phyloP scores from a whole-genome alignment of 2,797 vertebrate genomes.

The Loris lydekkerianus region DNA sequence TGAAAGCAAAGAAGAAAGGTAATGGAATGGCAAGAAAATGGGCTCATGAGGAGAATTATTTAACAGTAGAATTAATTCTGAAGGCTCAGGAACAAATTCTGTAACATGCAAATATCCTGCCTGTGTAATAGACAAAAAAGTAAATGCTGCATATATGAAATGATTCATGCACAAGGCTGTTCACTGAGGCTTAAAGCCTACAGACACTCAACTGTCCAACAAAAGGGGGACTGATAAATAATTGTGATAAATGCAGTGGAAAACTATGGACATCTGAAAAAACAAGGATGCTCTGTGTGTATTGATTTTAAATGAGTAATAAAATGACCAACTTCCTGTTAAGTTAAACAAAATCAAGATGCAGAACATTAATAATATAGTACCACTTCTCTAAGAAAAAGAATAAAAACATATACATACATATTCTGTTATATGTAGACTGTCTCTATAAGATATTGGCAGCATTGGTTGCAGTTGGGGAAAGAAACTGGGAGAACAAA shows the following conservation, averaged over 20 bases:
- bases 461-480: neutral
- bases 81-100: neutral
- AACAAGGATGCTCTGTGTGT: neutral
- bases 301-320: neutral
- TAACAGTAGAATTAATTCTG: neutral
- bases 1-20: slow-evolving; percentile 25
- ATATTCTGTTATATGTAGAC: neutral
- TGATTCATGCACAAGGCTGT: neutral
- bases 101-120: neutral
- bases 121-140: neutral
- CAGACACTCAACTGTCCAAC: neutral
- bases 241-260: neutral
- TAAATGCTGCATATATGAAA: neutral
- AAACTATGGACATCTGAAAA: neutral
- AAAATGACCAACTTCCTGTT: neutral
- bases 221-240: neutral
- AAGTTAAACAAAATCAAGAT: neutral
- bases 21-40: neutral
- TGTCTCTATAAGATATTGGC: neutral
- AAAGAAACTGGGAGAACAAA: neutral
- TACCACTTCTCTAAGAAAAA: neutral
- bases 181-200: neutral
- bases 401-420: neutral
- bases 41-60: neutral
- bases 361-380: neutral